These are phyloP conservation scores for Lophura swinhoii DNA, from an alignment of 2,797 vertebrate species.

Conservation along the genomic window DNA sequence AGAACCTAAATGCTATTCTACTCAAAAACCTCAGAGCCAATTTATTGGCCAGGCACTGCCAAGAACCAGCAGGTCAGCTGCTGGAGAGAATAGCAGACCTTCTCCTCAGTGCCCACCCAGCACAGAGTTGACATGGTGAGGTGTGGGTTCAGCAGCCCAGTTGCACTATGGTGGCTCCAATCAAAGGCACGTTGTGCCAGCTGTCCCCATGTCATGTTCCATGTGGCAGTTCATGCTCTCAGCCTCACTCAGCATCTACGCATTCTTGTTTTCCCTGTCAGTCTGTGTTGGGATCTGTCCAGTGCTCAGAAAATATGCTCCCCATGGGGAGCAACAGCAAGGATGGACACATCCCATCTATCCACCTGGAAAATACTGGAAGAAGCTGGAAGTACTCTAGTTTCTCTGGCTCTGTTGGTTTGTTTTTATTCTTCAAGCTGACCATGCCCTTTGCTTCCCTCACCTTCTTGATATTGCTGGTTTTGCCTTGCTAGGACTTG, in stretches of 20 bases:
- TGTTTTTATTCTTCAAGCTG: background rate
- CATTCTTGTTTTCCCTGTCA: background rate
- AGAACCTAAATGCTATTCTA: background rate
- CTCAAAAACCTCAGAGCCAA: background rate
- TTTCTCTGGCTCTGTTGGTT: background rate
- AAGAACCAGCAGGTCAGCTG: background rate
- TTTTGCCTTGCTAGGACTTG: background rate
- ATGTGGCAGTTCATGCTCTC: accelerated
- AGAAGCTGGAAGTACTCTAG: background rate
- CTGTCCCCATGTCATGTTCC: accelerated
- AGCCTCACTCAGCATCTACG: background rate
- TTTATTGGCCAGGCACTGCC: background rate
- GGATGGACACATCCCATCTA: background rate
- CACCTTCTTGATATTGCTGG: background rate
- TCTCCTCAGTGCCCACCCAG: background rate
- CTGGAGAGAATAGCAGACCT: background rate
- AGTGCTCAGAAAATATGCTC: background rate
- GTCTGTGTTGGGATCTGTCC: background rate
- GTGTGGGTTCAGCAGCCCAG: accelerated
- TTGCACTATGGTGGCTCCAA: too few species aligned
- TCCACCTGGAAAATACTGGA: background rate
- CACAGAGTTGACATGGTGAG: background rate
- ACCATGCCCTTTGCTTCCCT: background rate
- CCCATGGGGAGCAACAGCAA: background rate
- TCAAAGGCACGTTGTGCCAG: accelerated